Conservation (phyloP, 2,888 invertebrate species). For the Hyppa rectilinea region DNA sequence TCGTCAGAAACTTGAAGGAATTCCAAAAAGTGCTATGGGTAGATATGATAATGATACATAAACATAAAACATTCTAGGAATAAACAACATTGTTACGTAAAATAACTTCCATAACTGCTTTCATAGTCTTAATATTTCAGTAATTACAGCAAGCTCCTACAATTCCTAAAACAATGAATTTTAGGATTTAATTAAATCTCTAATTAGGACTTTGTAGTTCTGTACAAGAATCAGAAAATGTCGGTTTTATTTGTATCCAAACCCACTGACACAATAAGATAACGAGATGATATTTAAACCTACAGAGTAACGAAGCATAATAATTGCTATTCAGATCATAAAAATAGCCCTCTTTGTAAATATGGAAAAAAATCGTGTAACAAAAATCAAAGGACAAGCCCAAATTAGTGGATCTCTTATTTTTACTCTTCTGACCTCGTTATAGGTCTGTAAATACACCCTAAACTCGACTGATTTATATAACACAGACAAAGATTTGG, state of each 20-base stretch:
- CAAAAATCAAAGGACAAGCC: slow-evolving; percentile 19
- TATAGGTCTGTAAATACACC: slow-evolving; percentile 31
- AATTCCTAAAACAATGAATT: slow-evolving; percentile 14
- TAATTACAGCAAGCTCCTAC: neutral
- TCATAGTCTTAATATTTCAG: neutral
- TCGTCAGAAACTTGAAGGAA: slow-evolving; percentile 14
- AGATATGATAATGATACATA: neutral
- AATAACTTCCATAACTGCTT: slow-evolving; percentile 12
- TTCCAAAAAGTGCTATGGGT: neutral
- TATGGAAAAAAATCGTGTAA: slow-evolving; percentile 27
- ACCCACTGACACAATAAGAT: neutral
- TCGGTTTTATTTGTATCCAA: slow-evolving; percentile 19
- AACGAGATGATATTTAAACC: slow-evolving; percentile 12
- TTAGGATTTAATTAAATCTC: slow-evolving; percentile 19
- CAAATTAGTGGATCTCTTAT: slow-evolving; percentile 21
- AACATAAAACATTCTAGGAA: slow-evolving; percentile 1
- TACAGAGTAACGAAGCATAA: slow-evolving; percentile 8
- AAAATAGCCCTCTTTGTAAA: slow-evolving; percentile 37
- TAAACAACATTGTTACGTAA: slow-evolving; percentile 8
- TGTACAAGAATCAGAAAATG: slow-evolving; percentile 13
- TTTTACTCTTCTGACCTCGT: slow-evolving; percentile 17
- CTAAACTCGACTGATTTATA: slow-evolving; percentile 11
- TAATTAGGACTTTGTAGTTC: slow-evolving; percentile 28
- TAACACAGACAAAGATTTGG: slow-evolving; percentile 16
- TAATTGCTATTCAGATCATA: slow-evolving; percentile 24